Evolutionary conservation across 2,888 invertebrate species (phyloP), one percentile per base, ranked within the genome.

Genomic region (Aplocera efformata): DNA sequence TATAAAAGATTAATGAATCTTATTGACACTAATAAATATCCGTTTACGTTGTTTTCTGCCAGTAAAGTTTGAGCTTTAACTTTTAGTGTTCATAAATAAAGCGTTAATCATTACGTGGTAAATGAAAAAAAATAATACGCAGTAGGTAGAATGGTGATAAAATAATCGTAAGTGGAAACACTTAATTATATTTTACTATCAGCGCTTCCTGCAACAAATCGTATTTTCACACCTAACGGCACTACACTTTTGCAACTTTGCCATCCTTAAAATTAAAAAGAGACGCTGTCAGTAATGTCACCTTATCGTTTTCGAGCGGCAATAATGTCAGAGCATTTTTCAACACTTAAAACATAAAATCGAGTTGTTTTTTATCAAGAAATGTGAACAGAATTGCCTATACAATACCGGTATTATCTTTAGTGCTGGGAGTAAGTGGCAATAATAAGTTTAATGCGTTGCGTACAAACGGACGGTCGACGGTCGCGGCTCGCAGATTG

Each of bases 391-490:
- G 65, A 78, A 80, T 71, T 66, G 66, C 74, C 70, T 73, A 70
- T 77, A 79, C 79, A 79, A 81, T 80, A 75, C 69, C 62, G 71
- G 72, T 63, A 73, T 80, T 80, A 83, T 83, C 80, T 82, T 82
- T 79, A 81, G 70, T 71, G 72, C 72, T 63, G 56, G 57, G 56
- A 74, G 68, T 82, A 79, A 84, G 76, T 77, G 77, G 70, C 76
- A 79, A 80, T 83, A 82, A 82, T 76, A 77, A 76, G 72, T 81
- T 81, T 77, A 78, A 79, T 76, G 75, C 60, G 60, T 60, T 58
- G 62, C 52, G 65, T 60, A 62, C 44, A 33, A 27, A 11, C 38
- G 45, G 36, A 23, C 38, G 45, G 36, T 26, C 41, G 34, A 22
- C 55, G 67, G 64, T 49, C 65, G 57, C 63, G 63, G 67, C 66